phyloP scores from a whole-genome alignment of 2,797 vertebrate genomes.

The Cuniculus paca region DNA sequence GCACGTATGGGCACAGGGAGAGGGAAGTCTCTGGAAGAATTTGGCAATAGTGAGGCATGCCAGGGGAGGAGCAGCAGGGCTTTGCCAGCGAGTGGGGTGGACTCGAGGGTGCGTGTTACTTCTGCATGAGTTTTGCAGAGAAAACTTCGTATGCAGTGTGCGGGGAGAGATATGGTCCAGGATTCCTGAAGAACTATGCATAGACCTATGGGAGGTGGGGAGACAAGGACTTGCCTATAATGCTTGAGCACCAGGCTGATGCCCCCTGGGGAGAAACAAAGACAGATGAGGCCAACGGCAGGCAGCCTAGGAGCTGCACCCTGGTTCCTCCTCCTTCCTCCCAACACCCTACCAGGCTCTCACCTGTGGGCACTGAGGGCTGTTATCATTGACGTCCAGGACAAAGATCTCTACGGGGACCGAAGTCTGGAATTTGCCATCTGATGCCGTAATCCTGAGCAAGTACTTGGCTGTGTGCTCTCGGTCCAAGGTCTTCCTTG shows the following conservation, averaged over 20 bases:
- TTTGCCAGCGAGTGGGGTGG: neutral
- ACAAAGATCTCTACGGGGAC: conserved; percentile 94
- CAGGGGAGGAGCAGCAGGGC: neutral
- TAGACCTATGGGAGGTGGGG: neutral
- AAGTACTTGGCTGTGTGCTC: conserved; percentile 93
- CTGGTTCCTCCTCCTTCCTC: neutral
- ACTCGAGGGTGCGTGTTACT: neutral
- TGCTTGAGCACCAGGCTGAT: neutral
- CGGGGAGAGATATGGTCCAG: neutral
- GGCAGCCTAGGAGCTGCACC: neutral
- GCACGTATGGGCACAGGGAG: too few species aligned
- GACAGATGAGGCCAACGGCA: neutral
- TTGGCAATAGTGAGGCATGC: neutral
- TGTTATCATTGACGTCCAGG: conserved; percentile 98
- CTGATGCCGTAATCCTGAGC: conserved; percentile 94
- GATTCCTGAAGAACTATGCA: neutral
- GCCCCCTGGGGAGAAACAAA: neutral
- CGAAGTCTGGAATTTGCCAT: conserved; percentile 95
- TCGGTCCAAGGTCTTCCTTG: conserved; percentile 94
- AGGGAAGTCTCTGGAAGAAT: neutral
- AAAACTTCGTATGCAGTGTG: neutral
- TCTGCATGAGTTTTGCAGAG: neutral
- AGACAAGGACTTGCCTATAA: neutral
- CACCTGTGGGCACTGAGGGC: conserved; percentile 96
- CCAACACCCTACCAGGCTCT: conserved; percentile 56